Evolutionary conservation across 2,888 invertebrate genomes (phyloP).

Genomic region (Tromatobia lineatoria): DNA sequence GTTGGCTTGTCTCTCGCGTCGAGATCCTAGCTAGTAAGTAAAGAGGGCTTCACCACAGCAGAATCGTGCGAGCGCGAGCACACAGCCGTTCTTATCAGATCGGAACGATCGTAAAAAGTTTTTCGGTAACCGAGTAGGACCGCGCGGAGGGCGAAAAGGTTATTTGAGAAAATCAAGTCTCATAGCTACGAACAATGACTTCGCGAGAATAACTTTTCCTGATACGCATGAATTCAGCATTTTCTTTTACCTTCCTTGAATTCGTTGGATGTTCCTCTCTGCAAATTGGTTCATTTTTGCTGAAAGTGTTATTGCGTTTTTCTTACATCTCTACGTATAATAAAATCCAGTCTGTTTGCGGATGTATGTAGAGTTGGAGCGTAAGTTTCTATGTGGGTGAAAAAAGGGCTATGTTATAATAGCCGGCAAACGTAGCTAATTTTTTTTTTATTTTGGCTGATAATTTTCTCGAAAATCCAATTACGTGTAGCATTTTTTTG

Average conservation of each 20-base stretch:
- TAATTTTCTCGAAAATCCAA: too few species aligned
- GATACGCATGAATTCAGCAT: conserved; percentile 18
- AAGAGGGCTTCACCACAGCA: neutral
- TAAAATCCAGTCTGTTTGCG: neutral
- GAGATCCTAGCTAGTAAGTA: conserved; percentile 5
- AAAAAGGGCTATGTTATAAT: too few species aligned
- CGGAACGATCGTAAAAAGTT: conserved; percentile 75
- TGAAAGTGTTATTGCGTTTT: neutral
- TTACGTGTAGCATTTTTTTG: too few species aligned
- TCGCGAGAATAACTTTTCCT: neutral
- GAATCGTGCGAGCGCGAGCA: conserved; percentile 1
- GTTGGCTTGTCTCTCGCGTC: conserved; percentile 32
- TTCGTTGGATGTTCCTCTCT: neutral
- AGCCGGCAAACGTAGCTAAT: too few species aligned
- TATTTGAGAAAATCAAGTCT: conserved; percentile 55
- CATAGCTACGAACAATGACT: conserved; percentile 12
- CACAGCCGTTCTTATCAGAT: conserved; percentile 74
- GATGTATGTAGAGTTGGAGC: neutral
- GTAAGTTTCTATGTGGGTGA: too few species aligned
- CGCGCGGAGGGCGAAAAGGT: conserved; percentile 25
- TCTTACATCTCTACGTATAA: neutral
- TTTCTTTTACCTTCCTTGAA: neutral
- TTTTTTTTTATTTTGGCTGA: too few species aligned
- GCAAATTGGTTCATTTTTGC: neutral
- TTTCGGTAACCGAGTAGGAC: conserved; percentile 45